phyloP scores from a whole-genome alignment of 2,888 invertebrate species.

The Drosophila mimetica region DNA sequence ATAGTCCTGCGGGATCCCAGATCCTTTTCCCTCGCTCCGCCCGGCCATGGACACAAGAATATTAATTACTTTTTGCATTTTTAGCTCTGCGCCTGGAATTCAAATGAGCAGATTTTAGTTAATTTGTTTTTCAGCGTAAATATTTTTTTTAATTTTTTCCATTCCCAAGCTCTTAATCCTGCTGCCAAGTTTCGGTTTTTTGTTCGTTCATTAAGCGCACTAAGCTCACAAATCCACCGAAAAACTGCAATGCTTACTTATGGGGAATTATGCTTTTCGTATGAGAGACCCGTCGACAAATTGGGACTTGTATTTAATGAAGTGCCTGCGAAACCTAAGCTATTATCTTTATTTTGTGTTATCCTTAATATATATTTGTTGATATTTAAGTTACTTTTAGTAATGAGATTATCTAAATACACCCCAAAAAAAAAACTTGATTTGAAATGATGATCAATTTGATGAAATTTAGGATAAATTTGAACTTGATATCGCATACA shows the following conservation, averaged over 20 bases:
- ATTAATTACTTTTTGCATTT: constrained; percentile 70
- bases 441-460: no score
- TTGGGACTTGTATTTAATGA: no score
- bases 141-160: constrained; percentile 33
- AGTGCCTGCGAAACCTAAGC: no score
- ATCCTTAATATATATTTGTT: no score
- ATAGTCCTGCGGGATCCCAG: constrained; percentile 30
- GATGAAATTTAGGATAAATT: no score
- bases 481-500: no score
- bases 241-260: constrained; percentile 14
- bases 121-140: constrained; percentile 56
- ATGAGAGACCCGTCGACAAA: neutral
- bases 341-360: no score
- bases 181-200: constrained; percentile 28
- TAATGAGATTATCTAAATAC: no score
- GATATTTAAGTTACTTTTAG: no score
- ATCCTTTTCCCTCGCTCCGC: neutral
- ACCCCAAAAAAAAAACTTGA: no score
- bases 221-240: constrained; percentile 7
- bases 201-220: constrained; percentile 3
- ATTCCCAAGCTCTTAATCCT: constrained; percentile 36
- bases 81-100: constrained; percentile 49
- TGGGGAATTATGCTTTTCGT: neutral
- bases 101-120: constrained; percentile 61
- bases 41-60: constrained; percentile 33